Percentiles rank a stretch among this genome's conserved stretches.
Conservation (phyloP, 92 coral and sea anemone genomes). For the Plumapathes pennacea region DNA sequence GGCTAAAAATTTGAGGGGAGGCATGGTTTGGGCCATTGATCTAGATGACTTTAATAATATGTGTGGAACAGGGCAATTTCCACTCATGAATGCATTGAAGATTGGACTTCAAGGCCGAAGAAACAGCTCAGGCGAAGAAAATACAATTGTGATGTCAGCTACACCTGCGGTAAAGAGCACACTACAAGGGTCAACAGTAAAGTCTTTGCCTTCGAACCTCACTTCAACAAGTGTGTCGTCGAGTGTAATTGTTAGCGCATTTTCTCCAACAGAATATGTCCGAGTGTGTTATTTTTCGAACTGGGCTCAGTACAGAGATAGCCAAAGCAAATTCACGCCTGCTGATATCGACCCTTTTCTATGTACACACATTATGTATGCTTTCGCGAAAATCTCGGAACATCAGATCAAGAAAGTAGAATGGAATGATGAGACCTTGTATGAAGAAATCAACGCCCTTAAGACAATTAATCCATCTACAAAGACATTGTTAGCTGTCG, state of each 20-base stretch:
- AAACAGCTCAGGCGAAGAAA: too few species aligned
- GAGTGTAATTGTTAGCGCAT: too few species aligned
- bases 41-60: constrained; percentile 75
- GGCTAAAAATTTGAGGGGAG: constrained; percentile 59
- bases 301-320: constrained; percentile 86
- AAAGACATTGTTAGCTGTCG: constrained; percentile 73
- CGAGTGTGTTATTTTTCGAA: constrained; percentile 88
- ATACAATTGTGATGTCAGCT: too few species aligned
- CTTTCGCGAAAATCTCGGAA: constrained; percentile 70
- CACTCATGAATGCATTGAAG: too few species aligned
- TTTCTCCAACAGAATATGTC: too few species aligned
- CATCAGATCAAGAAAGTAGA: constrained; percentile 55
- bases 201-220: too few species aligned
- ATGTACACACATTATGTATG: constrained; percentile 83
- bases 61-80: too few species aligned
- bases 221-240: too few species aligned
- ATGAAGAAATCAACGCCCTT: constrained; percentile 42
- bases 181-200: too few species aligned
- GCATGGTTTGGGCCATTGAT: constrained; percentile 84
- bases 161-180: too few species aligned
- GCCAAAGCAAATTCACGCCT: constrained; percentile 47
- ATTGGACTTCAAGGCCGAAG: too few species aligned
- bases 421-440: constrained; percentile 71
- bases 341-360: constrained; percentile 68
- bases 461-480: constrained; percentile 58